These are phyloP conservation scores for Pentamera pediparva DNA, from an alignment of 53 echinoderm and acorn worm species.

Conservation along the genomic window DNA sequence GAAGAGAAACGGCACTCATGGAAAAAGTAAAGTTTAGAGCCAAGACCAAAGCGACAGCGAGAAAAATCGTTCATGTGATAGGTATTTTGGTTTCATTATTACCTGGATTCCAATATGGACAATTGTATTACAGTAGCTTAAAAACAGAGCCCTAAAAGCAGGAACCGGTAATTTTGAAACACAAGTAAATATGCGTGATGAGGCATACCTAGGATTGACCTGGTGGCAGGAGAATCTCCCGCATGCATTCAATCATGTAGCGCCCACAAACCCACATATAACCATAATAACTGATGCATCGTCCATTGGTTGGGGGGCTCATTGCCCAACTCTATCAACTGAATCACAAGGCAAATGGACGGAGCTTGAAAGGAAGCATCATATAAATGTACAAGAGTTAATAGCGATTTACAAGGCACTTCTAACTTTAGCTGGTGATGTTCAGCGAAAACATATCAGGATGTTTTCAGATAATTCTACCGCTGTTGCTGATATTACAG, in stretches of 20 bases:
- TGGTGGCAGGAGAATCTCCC: conserved; percentile 4
- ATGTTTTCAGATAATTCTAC: conserved; percentile 8
- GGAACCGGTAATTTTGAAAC: neutral
- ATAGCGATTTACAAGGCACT: conserved; percentile 25
- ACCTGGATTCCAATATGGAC: conserved; percentile 12
- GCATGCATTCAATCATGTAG: neutral
- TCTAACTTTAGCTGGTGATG: neutral
- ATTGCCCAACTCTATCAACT: conserved; percentile 6
- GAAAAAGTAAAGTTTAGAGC: neutral
- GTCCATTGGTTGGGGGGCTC: conserved; percentile 25
- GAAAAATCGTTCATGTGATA: conserved; percentile 2
- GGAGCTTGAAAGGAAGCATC: neutral
- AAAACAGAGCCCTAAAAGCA: neutral
- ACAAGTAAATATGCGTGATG: neutral
- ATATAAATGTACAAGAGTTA: conserved; percentile 5
- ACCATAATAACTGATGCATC: conserved; percentile 15
- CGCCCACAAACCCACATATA: neutral
- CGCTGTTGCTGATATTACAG: conserved; percentile 1
- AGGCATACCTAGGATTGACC: neutral
- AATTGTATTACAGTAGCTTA: neutral
- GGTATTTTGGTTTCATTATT: conserved; percentile 14
- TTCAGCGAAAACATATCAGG: neutral
- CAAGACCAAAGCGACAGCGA: neutral
- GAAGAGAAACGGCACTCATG: neutral
- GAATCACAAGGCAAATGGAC: conserved; percentile 8